Evolutionary conservation across 2,113 vertebrate genomes (phyloP), one percentile per base, ranked within the genome.

Genomic region (Hippocampus abdominalis): DNA sequence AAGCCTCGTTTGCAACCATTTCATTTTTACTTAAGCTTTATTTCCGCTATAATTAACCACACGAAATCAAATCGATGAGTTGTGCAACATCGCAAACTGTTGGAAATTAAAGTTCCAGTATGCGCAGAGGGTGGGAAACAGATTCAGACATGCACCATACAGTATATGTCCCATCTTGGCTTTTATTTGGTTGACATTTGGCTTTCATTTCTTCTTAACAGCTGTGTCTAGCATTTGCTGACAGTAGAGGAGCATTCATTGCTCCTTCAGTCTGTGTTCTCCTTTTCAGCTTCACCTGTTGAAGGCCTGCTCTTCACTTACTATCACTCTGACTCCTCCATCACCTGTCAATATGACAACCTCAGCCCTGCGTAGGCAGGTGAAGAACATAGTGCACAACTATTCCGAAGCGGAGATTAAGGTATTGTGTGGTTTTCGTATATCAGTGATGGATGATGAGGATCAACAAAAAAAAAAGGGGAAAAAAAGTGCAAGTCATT

Each of bases 381-480:
- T 98, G 79, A 99, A 99, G 83, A 99, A 99, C 84, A 95, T 99
- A 0, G 96, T 98, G 70, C 96, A 97, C 91, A 99, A 98, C 88
- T 99, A 98, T 84, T 96, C 97, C 0, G 96, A 98, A 80, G 97
- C 97, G 0, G 97, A 99, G 89, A 93, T 99, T 74, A 99, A 98
- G 87, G 97, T 98, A 83, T 5, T 63, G n/a, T 18, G 3, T 61
- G 69, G 3, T 69, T 25, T 57, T 66, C 0, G 3, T 63, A n/a
- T 62, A 27, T 65, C 6, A 9, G 5, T 27, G 46, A 42, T 42
- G 23, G 51, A 21, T 64, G 39, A n/a, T 44, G 21, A 60, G 27
- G 16, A 60, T 60, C 15, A 32, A 60, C 8, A 1, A 32, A 32
- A 60, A 60, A 32, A 60, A 60, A 18, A 60, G 12, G n/a, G n/a